Conservation (phyloP, 2,113 vertebrate species). For the Oxyruncus cristatus region DNA sequence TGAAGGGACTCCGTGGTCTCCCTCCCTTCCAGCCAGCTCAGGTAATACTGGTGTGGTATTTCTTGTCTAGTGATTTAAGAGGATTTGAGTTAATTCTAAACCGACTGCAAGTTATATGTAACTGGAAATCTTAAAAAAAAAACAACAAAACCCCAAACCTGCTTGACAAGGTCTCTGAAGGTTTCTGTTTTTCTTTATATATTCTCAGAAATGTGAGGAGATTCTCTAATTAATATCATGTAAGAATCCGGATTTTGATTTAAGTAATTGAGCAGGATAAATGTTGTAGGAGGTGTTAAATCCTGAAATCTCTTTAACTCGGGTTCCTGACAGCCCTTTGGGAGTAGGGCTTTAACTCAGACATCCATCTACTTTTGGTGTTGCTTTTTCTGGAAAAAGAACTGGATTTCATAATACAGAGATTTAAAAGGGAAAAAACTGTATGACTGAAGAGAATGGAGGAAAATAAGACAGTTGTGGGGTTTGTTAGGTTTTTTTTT, state of each 20-base stretch:
- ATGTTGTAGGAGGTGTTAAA: background rate
- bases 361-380: background rate
- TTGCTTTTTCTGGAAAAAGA: background rate
- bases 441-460: background rate
- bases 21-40: constrained; percentile 96
- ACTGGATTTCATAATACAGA: background rate
- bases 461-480: background rate
- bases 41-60: constrained; percentile 70
- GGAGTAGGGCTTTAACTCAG: background rate
- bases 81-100: background rate
- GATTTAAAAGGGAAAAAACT: background rate
- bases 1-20: constrained; percentile 95
- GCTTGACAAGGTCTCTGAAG: background rate
- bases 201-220: background rate
- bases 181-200: background rate
- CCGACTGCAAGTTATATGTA: background rate
- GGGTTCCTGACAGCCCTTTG: background rate
- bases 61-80: background rate
- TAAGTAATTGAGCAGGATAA: background rate
- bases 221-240: background rate
- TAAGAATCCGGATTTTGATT: background rate
- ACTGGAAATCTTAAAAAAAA: background rate
- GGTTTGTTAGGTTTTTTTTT: background rate
- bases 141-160: background rate
- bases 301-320: background rate